Base-by-base conservation (phyloP, 2,888 invertebrate genomes). In the Neelides folsomi region DNA sequence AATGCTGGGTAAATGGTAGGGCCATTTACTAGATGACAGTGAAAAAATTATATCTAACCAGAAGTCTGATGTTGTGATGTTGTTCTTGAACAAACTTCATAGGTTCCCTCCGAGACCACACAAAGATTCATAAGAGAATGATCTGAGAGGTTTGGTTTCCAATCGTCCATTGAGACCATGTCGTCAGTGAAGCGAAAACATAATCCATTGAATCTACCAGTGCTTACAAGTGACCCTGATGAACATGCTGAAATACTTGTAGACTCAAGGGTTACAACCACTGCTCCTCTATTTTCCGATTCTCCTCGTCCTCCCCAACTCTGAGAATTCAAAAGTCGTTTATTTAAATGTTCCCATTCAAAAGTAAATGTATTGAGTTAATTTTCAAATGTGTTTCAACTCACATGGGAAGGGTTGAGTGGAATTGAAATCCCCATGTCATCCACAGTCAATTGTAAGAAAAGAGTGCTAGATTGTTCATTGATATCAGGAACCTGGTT, bases 21-120 rank as follows among this genome's bases (percentile, higher is more conserved):
- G n/a, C n/a, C n/a, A n/a, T n/a, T n/a, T n/a, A n/a, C n/a, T n/a
- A n/a, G n/a, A n/a, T n/a, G n/a, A n/a, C n/a, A n/a, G n/a, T n/a
- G n/a, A n/a, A n/a, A n/a, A n/a, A 1, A 15, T 40, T 41, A 35
- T 34, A 44, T 4, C 63, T 66, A 67, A 83, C 85, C 86, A 59
- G 74, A 77, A 53, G 77, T 77, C 65, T 82, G 83, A 68, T 87
- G 86, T 36, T 86, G 83, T 8, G 89, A 87, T 49, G 86, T 83
- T 0, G 95, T 95, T 55, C 90, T 76, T 59, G 89, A 90, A 73
- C 92, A 93, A 4, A 98, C 90, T 74, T 97, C 94, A 68, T 95
- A 98, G 1, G 95, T 95, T 13, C 98, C 98, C 71, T 94, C 93
- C 9, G 94, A 95, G n/a, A 98, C 98, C 50, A 90, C 86, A 72